Conservation (phyloP, 1,140 invertebrate genomes). For the Apis cerana region DNA sequence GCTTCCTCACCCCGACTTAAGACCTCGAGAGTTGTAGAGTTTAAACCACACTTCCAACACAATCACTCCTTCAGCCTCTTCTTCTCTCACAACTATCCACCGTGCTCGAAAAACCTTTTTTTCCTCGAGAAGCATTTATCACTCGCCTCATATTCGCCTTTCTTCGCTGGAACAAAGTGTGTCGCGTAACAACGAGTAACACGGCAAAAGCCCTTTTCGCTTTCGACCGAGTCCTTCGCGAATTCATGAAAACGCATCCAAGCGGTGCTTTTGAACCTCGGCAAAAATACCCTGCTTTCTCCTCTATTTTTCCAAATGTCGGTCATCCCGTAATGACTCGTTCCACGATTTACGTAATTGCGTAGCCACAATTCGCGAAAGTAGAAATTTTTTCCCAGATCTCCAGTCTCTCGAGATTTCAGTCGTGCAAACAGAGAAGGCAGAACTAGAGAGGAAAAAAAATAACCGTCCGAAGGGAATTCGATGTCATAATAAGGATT, state of each 20-base stretch:
- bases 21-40: background rate
- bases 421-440: background rate
- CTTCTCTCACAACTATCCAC: background rate
- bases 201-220: no score
- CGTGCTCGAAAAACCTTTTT: no score
- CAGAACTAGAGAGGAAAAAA: no score
- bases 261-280: background rate
- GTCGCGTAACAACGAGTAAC: no score
- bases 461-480: no score
- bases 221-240: no score
- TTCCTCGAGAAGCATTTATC: background rate
- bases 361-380: background rate
- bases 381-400: background rate
- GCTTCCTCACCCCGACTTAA: background rate
- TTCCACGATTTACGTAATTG: conserved; percentile 1
- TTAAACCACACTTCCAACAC: background rate
- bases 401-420: background rate
- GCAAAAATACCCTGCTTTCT: background rate
- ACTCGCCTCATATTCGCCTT: background rate
- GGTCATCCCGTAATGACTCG: background rate
- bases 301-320: background rate
- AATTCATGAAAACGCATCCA: background rate
- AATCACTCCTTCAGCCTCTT: background rate
- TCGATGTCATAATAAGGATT: no score
- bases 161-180: background rate